phyloP scores from a whole-genome alignment of 2,113 vertebrate species.

The Crocuta crocuta region DNA sequence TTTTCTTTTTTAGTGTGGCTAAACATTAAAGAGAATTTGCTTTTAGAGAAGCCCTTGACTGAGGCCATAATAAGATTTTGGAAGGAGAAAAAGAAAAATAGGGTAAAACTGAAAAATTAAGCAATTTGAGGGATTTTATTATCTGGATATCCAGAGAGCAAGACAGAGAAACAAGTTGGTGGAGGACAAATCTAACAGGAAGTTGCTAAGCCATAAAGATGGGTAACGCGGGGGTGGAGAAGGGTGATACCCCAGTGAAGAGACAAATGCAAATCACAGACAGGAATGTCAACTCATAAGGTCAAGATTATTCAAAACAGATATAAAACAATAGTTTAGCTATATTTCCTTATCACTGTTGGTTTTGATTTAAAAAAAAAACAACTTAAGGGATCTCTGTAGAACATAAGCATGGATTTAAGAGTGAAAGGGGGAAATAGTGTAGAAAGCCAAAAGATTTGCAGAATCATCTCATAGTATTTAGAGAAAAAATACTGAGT shows the following conservation, averaged over 20 bases:
- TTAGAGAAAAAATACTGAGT: neutral
- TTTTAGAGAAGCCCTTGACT: neutral
- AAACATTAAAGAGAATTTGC: conserved; percentile 36
- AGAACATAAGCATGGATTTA: neutral
- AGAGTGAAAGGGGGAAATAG: neutral
- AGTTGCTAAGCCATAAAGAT: neutral
- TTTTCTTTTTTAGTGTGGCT: neutral
- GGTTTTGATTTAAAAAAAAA: neutral
- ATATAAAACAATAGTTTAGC: neutral
- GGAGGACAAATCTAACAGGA: neutral
- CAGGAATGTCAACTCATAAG: neutral
- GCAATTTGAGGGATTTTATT: neutral
- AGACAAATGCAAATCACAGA: neutral
- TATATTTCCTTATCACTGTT: neutral
- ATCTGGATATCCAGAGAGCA: neutral
- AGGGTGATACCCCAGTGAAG: neutral
- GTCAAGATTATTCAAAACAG: neutral
- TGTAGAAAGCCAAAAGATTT: neutral
- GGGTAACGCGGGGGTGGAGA: neutral
- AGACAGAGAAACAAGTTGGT: neutral
- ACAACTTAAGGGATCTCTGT: neutral
- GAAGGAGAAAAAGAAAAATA: neutral
- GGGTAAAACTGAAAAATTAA: neutral
- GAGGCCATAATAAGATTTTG: neutral
- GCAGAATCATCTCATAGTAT: neutral